phyloP scores from a whole-genome alignment of 2,113 vertebrate species.

The Laticauda laticaudata region DNA sequence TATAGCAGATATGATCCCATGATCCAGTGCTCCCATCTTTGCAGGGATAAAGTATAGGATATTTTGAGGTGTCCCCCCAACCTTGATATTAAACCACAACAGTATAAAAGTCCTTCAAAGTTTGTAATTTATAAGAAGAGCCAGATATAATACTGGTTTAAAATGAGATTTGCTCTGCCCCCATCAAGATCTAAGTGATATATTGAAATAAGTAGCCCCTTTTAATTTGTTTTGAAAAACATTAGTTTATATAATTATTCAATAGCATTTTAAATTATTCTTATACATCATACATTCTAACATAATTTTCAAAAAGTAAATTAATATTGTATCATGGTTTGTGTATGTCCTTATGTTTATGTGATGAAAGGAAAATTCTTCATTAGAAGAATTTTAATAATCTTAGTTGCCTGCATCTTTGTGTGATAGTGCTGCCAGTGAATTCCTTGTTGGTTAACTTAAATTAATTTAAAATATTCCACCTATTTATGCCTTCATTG shows the following conservation, averaged over 20 bases:
- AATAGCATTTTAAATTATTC: not conserved
- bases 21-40: not conserved
- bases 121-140: not conserved
- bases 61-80: not conserved
- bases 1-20: not conserved
- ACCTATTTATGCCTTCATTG: not conserved
- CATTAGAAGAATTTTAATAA: slow-evolving; percentile 4
- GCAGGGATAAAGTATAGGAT: not conserved
- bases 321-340: not conserved
- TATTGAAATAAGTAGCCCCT: not conserved
- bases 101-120: not conserved
- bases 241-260: not conserved
- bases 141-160: not conserved
- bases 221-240: not conserved
- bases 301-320: not conserved
- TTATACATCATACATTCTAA: not conserved
- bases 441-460: not conserved
- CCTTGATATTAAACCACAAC: not conserved
- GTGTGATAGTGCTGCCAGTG: not conserved
- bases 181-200: not conserved
- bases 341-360: not conserved
- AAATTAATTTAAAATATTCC: not conserved
- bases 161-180: not conserved
- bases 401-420: not conserved
- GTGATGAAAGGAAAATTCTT: not conserved